Evolutionary conservation across 2,888 invertebrate species (phyloP).

Genomic region (Eupithecia dodoneata): DNA sequence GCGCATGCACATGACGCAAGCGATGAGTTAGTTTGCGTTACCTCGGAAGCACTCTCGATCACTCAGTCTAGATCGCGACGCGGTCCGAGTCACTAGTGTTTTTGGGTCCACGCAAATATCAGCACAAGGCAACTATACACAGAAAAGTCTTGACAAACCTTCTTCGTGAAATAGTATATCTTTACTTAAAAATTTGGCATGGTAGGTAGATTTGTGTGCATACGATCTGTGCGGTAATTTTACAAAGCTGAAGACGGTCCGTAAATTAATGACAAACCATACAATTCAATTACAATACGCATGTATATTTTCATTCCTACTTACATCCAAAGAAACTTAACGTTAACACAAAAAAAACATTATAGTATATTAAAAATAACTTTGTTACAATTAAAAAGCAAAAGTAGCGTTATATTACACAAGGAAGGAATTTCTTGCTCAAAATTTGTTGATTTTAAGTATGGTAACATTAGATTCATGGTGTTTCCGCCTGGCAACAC

Average conservation of each 20-base stretch:
- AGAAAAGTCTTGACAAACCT: no score
- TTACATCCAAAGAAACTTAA: constrained; percentile 71
- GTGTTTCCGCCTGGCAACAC: constrained; percentile 80
- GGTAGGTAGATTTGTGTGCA: background rate
- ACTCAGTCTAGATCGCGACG: no score
- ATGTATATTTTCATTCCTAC: constrained; percentile 70
- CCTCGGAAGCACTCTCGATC: no score
- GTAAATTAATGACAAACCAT: constrained; percentile 33
- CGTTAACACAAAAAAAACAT: constrained; percentile 70
- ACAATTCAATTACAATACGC: constrained; percentile 40
- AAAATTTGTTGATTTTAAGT: constrained; percentile 55
- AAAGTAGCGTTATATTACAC: constrained; percentile 77
- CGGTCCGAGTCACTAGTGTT: no score
- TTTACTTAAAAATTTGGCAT: background rate
- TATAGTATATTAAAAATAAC: constrained; percentile 73
- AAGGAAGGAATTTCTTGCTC: constrained; percentile 69
- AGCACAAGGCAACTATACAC: no score
- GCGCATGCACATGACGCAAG: no score
- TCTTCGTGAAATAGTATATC: background rate
- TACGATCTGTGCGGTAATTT: background rate
- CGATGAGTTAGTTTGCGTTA: no score
- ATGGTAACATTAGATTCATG: constrained; percentile 79
- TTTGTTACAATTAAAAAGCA: constrained; percentile 75
- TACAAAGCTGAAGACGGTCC: constrained; percentile 7
- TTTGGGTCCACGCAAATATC: no score